Base-by-base conservation (phyloP, 2,797 vertebrate species). In the Enteromius treurensis region DNA sequence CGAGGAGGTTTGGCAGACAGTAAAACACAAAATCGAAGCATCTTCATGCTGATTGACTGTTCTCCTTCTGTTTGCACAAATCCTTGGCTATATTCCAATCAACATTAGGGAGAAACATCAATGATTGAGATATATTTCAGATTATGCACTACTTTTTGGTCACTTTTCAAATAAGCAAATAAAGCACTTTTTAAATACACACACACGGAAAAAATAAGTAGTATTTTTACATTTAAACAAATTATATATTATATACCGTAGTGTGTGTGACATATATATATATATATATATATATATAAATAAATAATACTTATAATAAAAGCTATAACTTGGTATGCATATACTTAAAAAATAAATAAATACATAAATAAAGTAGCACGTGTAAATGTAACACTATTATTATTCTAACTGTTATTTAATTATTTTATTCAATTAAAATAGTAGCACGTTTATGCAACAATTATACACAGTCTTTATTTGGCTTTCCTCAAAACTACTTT, bases 1-100 rank as follows among this genome's bases (percentile, higher is more conserved):
- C 8, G 42, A 47, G 23, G 23, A 77, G 58, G 58, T 62, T 62
- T 77, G 58, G 23, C 23, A 64, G 40, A 65, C 15, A 14, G 76
- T 67, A 64, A 26, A 80, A 58, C 65, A 14, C 42, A 55, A 55
- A 80, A 55, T n/a, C 7, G 17, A 80, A 37, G 79, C 65, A 53
- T 69, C 34, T 55, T 51, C 62, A 19, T 9, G 5, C 51, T 29
- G 65, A 79, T 79, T 37, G 67, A 79, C 62, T 2, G 13, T 10
- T 13, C 37, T 58, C n/a, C 51, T 80, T 60, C 34, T 70, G 67
- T 70, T 70, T 60, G 49, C 34, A 45, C 23, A 70, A 70, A 80
- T 70, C 51, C 79, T 69, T 34, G 17, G 34, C 51, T 45, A 29
- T 9, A 42, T 58, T 70, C 49, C 37, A 80, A 53, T 3, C 9